Conservation (phyloP, 2,113 vertebrate species). For the Grus americana region DNA sequence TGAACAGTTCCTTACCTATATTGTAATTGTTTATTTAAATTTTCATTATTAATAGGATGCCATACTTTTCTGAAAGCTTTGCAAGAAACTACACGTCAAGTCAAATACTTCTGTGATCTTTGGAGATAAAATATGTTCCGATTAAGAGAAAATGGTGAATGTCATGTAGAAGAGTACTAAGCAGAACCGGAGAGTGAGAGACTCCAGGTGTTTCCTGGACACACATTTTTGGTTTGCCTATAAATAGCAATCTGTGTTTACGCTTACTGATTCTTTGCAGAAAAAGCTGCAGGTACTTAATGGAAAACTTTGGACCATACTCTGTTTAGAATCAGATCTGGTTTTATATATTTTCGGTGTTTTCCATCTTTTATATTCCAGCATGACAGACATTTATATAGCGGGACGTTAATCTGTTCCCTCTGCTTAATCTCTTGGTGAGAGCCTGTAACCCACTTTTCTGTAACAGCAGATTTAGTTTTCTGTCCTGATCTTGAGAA, state of each 20-base stretch:
- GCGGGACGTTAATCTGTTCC: not conserved
- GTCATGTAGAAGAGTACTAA: not conserved
- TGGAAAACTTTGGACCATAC: not conserved
- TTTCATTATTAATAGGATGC: not conserved
- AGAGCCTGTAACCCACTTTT: constrained; percentile 3
- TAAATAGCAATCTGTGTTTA: constrained; percentile 19
- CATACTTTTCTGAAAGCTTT: not conserved
- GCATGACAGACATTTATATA: not conserved
- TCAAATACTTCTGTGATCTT: not conserved
- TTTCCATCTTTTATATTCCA: not conserved
- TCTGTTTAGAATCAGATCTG: not conserved
- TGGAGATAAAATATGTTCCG: not conserved
- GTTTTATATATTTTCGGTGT: not conserved
- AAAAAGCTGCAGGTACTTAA: not conserved
- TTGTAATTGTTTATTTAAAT: not conserved
- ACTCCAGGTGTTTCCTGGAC: constrained; percentile 21
- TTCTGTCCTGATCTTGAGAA: not conserved
- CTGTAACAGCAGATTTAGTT: not conserved
- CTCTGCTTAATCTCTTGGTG: not conserved
- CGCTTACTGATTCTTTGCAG: not conserved
- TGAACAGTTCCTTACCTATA: not conserved
- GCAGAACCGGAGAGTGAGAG: not conserved
- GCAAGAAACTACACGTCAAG: not conserved
- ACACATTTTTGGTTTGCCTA: not conserved
- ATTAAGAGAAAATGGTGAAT: not conserved